A percentile compares a stretch with the other conserved stretches of the same genome.
These are phyloP conservation scores for Erethizon dorsatum DNA, from an alignment of 2,797 vertebrate species.

Conservation along the genomic window DNA sequence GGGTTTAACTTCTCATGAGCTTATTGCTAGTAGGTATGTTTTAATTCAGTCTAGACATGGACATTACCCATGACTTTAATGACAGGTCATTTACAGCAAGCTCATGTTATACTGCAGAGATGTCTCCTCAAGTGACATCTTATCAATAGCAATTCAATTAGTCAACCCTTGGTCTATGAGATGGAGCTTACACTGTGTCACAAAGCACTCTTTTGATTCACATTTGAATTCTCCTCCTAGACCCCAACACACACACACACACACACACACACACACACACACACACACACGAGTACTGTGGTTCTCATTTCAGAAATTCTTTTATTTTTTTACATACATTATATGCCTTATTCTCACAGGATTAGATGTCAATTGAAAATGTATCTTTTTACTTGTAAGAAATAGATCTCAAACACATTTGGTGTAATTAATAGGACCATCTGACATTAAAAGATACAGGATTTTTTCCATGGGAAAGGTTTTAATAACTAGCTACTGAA, in stretches of 20 bases:
- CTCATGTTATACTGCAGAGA: constrained; percentile 91
- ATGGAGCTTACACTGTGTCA: constrained; percentile 84
- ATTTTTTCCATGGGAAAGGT: neutral
- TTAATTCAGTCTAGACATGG: constrained; percentile 92
- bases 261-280: neutral
- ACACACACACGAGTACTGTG: constrained; percentile 16
- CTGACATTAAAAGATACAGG: neutral
- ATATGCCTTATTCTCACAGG: neutral
- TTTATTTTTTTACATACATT: neutral
- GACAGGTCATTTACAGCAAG: constrained; percentile 92
- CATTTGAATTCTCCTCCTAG: constrained; percentile 86
- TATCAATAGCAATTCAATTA: constrained; percentile 96
- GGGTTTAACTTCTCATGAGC: constrained; percentile 87
- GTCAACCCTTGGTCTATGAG: constrained; percentile 88
- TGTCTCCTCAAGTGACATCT: constrained; percentile 93
- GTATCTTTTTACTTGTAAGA: neutral
- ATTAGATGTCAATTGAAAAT: constrained; percentile 2
- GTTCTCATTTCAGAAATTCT: constrained; percentile 59
- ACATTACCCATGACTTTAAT: constrained; percentile 91
- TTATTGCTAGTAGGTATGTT: constrained; percentile 89
- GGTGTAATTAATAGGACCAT: neutral
- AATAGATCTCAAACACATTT: neutral
- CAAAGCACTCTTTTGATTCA: constrained; percentile 82
- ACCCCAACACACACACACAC: neutral
- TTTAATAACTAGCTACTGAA: neutral